Base-by-base conservation (phyloP, 2,888 invertebrate genomes). In the Noctua comes region DNA sequence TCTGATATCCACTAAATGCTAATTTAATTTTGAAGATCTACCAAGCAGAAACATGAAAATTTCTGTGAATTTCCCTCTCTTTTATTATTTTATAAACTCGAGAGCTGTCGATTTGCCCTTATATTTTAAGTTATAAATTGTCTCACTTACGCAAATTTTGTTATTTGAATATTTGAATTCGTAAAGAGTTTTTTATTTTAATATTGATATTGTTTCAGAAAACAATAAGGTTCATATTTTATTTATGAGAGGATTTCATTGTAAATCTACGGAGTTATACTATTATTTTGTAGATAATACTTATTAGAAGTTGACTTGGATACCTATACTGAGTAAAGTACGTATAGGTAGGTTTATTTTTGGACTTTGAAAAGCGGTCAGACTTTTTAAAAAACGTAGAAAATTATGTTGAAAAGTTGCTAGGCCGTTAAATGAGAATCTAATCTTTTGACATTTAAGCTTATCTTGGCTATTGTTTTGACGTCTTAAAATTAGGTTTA, bases 1-100 rank as follows among this genome's bases (percentile, higher is more conserved):
- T 93, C 92, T 91, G 93, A 93, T 94, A 93, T 93, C 93, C 91
- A 93, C 92, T 94, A 94, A 94, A 94, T 94, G 94, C 90, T 94
- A 94, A 94, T 94, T 93, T 91, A 93, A 93, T 94, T 93, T 93
- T 91, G 91, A 90, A 92, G 91, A 88, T 82, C 81, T 78, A 81
- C 90, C 87, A 88, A 86, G 87, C 89, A 65, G 90, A 90, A 88
- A 91, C 88, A 91, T 86, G 62, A 70, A 72, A 77, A 68, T 86
- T 85, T 76, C 83, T 57, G 73, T 82, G 87, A 88, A 91, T 90
- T 91, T 91, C 90, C 88, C 43, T 43, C 43, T 88, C 88, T 91
- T 91, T 40, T 40, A 40, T 91, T 90, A 90, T 88, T 91, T 91
- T 89, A 90, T 88, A 76, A 83, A 85, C 74, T 88, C 85, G 85